Conservation (phyloP, 1,140 invertebrate species). For the Drosophila jambulina region DNA sequence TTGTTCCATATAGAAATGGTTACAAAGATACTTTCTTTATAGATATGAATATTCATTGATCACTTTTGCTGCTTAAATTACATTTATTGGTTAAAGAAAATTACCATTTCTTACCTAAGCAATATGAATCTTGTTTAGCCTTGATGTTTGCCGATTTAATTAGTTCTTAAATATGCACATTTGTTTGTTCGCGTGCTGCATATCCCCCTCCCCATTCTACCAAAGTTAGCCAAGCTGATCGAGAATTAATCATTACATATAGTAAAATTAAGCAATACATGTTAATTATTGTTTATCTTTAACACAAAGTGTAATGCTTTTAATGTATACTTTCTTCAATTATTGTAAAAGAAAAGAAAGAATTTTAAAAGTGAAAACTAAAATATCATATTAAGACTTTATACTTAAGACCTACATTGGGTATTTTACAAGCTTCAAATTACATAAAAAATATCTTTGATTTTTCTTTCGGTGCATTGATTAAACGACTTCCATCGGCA, state of each 20-base stretch:
- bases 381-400: not conserved
- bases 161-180: not conserved
- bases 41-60: rapidly evolving
- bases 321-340: not conserved
- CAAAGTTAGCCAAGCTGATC: not conserved
- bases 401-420: not conserved
- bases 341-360: rapidly evolving
- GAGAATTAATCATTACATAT: not conserved
- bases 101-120: not conserved
- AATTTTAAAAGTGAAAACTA: not conserved
- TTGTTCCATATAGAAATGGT: not conserved
- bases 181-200: not conserved
- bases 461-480: constrained; percentile 12
- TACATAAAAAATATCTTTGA: not conserved
- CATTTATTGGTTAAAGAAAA: too few species aligned
- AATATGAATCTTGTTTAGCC: not conserved
- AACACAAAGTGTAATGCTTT: too few species aligned
- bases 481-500: constrained; percentile 52
- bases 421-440: not conserved
- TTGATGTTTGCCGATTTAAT: not conserved
- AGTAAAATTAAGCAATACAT: not conserved
- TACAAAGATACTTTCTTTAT: not conserved
- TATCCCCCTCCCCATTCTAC: not conserved
- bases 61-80: not conserved
- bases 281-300: not conserved